A percentile compares a stretch with the other conserved stretches of the same genome.
Conservation (phyloP, 2,888 invertebrate species). For the Polymixis flavicincta region DNA sequence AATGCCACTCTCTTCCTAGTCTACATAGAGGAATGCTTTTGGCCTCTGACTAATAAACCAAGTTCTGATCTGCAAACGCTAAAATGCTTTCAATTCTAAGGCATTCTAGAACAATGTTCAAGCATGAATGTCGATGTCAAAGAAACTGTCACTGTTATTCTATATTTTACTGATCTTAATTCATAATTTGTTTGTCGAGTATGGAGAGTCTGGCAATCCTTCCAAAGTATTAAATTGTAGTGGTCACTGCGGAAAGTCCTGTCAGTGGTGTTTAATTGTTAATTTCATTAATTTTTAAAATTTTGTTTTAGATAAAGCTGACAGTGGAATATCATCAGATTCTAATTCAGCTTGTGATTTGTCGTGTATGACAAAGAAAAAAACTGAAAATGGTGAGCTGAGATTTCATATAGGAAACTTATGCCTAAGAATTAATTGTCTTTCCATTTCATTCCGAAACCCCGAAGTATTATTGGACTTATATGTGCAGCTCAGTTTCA, state of each 20-base stretch:
- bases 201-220: not conserved
- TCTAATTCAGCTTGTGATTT: constrained; percentile 68
- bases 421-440: not conserved
- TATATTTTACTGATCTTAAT: not conserved
- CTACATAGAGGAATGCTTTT: not conserved
- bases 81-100: not conserved
- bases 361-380: constrained; percentile 33
- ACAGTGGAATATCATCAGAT: constrained; percentile 75
- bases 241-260: not conserved
- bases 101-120: not conserved
- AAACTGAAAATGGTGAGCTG: constrained; percentile 59
- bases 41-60: not conserved
- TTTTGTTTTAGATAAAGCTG: constrained; percentile 69
- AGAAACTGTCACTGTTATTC: not conserved
- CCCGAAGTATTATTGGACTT: not conserved
- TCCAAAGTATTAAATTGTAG: not conserved
- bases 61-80: not conserved
- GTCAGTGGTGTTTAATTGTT: not conserved
- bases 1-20: not conserved
- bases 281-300: constrained; percentile 3
- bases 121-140: not conserved
- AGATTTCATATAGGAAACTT: not conserved
- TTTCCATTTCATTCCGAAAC: not conserved
- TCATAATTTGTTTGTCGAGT: not conserved
- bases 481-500: not conserved